Conservation (phyloP, 2,113 vertebrate species). For the Tringa solitaria region DNA sequence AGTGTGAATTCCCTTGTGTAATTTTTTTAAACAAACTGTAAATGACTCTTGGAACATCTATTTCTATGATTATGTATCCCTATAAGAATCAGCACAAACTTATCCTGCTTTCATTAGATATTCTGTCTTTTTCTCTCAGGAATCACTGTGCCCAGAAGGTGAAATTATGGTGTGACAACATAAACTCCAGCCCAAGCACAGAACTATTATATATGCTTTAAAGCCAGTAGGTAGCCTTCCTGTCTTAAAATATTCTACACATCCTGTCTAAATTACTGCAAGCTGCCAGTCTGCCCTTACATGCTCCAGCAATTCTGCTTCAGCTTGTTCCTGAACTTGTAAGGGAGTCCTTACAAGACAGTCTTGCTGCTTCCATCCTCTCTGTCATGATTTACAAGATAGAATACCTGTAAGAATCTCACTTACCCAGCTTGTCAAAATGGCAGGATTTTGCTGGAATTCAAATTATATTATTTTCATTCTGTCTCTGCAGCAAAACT, state of each 20-base stretch:
- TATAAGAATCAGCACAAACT: not conserved
- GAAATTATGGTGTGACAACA: not conserved
- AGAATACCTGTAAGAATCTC: not conserved
- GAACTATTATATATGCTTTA: not conserved
- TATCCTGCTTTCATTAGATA: not conserved
- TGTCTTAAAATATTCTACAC: not conserved
- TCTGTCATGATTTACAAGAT: not conserved
- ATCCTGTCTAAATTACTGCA: not conserved
- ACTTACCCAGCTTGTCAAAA: not conserved
- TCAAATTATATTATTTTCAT: not conserved
- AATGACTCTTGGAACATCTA: not conserved
- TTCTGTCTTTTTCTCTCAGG: not conserved
- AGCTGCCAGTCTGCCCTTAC: conserved; percentile 1
- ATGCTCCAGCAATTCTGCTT: not conserved
- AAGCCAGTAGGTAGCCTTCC: not conserved
- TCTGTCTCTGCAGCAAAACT: not conserved
- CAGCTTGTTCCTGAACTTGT: not conserved
- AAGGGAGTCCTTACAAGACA: not conserved
- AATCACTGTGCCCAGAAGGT: not conserved
- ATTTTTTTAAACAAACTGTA: not conserved
- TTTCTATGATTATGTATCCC: not conserved
- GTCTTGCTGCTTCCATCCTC: not conserved
- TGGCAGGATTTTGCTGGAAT: not conserved
- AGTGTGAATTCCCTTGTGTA: not conserved
- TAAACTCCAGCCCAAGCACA: not conserved